Evolutionary conservation across 2,113 vertebrate genomes (phyloP), one percentile per base, ranked within the genome.

Genomic region (Melanotaenia duboulayi): DNA sequence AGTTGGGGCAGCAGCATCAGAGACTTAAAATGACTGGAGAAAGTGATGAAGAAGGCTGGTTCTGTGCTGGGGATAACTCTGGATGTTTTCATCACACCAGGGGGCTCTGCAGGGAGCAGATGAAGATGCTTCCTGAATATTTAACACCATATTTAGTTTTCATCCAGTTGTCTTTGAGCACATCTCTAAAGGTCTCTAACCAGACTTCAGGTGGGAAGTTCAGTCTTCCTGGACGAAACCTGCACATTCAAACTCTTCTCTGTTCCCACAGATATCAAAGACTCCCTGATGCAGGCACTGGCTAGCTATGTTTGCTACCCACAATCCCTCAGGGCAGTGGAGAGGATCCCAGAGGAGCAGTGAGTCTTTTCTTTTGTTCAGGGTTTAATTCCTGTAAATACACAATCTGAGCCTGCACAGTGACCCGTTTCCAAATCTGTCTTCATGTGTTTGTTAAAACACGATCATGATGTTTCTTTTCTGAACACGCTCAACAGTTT

Each of bases 261-360:
- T 61, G 52, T 40, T 54, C 40, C 54, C 16, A 59, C 91, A 99
- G 98, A 99, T 84, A 99, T 99, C 90, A 97, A 98, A 78, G 98
- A 99, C 89, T 98, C 97, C 1, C 92, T 99, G 90, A 99, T 99
- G 98, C 98, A 99, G 89, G 97, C 98, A 0, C 87, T 99, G 73
- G 98, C 98, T 90, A 99, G 98, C 92, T 99, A 99, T 0, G 97
- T 99, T 74, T 99, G 98, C 88, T 99, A 99, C 92, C 97, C 97
- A 39, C 96, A 98, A 91, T 99, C 97, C 1, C 95, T 99, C 74
- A 94, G 94, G 83, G 98, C 98, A 0, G 97, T 99, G 46, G 98
- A 99, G 92, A 93, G 96, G 85, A 97, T 99, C 87, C 94, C 96
- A 2, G 96, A 98, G 87, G 96, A 98, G 44, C 97, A 99, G 97